phyloP scores from a whole-genome alignment of 1,140 invertebrate species.

The Atta colombica region DNA sequence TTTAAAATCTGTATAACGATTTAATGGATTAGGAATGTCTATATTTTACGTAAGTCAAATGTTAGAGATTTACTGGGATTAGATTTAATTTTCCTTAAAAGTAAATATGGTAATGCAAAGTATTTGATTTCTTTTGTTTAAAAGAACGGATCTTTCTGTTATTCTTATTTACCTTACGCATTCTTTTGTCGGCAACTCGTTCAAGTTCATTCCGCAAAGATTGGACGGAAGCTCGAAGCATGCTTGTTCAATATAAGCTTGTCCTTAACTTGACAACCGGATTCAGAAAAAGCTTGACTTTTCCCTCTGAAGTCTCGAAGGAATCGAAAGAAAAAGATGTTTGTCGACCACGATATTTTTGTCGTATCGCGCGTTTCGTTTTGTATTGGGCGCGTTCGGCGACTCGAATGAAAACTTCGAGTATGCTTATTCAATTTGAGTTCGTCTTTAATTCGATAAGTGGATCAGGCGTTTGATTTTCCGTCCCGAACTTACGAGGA shows the following conservation, averaged over 20 bases:
- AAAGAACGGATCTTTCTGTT: neutral
- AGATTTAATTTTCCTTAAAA: neutral
- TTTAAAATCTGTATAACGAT: neutral
- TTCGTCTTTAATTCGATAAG: constrained; percentile 60
- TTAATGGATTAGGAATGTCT: neutral
- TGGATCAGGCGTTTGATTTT: constrained; percentile 56
- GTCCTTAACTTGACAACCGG: constrained; percentile 57
- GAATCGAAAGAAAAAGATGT: constrained; percentile 55
- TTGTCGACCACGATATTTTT: constrained; percentile 61
- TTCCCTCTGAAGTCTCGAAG: constrained; percentile 35
- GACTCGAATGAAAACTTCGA: constrained; percentile 49
- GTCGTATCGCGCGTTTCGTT: constrained; percentile 53
- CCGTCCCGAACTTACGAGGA: constrained; percentile 18
- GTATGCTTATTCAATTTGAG: constrained; percentile 62
- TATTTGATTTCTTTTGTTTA: neutral
- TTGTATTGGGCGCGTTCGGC: constrained; percentile 32
- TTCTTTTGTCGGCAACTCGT: constrained; percentile 32
- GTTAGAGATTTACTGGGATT: neutral
- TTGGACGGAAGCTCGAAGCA: constrained; percentile 37
- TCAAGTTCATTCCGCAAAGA: constrained; percentile 39
- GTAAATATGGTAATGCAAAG: constrained; percentile 16
- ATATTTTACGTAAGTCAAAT: neutral
- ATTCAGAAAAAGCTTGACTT: constrained; percentile 59
- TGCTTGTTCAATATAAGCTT: constrained; percentile 54
- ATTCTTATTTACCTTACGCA: constrained; percentile 25